These are phyloP conservation scores for Seira ritae DNA, from an alignment of 2,888 invertebrate genomes.

Conservation along the genomic window DNA sequence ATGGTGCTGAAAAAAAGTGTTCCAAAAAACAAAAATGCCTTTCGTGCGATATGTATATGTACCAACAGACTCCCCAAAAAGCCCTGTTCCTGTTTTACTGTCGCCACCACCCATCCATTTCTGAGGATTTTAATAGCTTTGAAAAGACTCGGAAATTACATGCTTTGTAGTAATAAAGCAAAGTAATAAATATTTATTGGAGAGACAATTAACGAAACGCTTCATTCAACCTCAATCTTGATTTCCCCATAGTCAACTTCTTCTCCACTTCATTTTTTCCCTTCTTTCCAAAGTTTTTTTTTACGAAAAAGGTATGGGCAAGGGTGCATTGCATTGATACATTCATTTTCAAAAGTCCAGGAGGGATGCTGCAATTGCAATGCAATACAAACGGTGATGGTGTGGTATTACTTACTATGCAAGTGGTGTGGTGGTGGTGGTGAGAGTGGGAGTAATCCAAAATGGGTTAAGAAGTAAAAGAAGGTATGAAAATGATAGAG, in stretches of 20 bases:
- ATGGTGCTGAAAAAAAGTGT: background rate
- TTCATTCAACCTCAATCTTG: slow-evolving; percentile 70
- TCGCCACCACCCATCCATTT: slow-evolving; percentile 67
- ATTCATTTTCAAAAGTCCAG: background rate
- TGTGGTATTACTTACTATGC: background rate
- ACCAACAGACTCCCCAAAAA: slow-evolving; percentile 5
- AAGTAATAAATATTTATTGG: slow-evolving; percentile 74
- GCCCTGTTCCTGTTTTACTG: slow-evolving; percentile 18
- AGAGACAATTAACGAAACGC: slow-evolving; percentile 73
- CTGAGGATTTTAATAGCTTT: slow-evolving; percentile 62
- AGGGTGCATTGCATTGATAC: background rate
- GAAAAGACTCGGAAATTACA: slow-evolving; percentile 65
- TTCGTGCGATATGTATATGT: background rate
- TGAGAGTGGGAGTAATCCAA: slow-evolving; percentile 26
- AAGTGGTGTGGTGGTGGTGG: slow-evolving; percentile 17
- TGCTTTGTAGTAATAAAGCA: slow-evolving; percentile 69
- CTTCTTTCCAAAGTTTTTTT: slow-evolving; percentile 4
- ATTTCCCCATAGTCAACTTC: slow-evolving; percentile 66
- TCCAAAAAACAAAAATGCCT: background rate
- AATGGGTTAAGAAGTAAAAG: slow-evolving; percentile 13
- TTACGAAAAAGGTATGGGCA: slow-evolving; percentile 4
- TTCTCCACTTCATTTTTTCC: slow-evolving; percentile 24
- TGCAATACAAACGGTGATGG: too few relatives aligned
- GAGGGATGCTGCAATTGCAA: background rate
- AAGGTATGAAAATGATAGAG: slow-evolving; percentile 3